phyloP scores from a whole-genome alignment of 1,140 invertebrate genomes.

The Papilio xuthus region DNA sequence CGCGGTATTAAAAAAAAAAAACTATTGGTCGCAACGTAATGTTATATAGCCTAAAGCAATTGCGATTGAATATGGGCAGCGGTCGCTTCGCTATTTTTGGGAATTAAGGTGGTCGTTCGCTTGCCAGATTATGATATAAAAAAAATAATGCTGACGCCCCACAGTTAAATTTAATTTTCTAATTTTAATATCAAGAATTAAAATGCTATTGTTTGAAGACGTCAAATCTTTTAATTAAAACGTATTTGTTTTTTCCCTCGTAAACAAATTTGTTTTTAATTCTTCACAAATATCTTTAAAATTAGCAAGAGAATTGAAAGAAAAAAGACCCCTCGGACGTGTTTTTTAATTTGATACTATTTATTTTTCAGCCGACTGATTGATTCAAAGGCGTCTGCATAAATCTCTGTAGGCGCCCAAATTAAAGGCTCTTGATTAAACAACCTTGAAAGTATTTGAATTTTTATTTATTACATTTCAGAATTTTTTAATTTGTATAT shows the following conservation, averaged over 20 bases:
- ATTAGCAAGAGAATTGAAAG: not conserved
- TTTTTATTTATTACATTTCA: not conserved
- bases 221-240: too few species aligned
- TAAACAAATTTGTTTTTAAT: not conserved
- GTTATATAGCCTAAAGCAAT: too few species aligned
- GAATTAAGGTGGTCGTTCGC: too few species aligned
- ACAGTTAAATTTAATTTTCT: too few species aligned
- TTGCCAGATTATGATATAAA: too few species aligned
- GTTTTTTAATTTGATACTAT: slow-evolving; percentile 14
- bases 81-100: too few species aligned
- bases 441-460: slow-evolving; percentile 1
- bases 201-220: too few species aligned
- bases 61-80: too few species aligned
- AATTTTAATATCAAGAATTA: too few species aligned
- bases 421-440: slow-evolving; percentile 12
- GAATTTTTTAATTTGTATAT: not conserved
- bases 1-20: too few species aligned
- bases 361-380: not conserved
- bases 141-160: too few species aligned
- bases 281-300: not conserved
- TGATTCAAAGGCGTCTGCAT: slow-evolving; percentile 11
- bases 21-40: too few species aligned
- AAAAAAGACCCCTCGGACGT: not conserved
- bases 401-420: not conserved
- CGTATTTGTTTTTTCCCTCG: not conserved